Evolutionary conservation across 1,140 invertebrate genomes (phyloP).

Genomic region (Harlomillsia oculata): DNA sequence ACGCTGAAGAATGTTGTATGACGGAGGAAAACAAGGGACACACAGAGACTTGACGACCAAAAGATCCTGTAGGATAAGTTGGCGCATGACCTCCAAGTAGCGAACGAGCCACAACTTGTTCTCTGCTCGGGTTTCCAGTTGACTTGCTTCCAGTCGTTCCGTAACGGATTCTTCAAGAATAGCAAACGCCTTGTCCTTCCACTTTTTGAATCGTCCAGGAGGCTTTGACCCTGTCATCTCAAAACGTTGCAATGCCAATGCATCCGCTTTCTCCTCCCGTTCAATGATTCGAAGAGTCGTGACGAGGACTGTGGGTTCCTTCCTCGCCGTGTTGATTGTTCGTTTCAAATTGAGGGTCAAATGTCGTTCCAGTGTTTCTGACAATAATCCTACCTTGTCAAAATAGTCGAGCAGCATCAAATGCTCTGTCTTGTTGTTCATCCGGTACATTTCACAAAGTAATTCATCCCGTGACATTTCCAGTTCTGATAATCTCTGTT

Average conservation of each 20-base stretch:
- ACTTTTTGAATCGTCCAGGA: conserved; percentile 83
- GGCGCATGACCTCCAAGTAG: conserved; percentile 56
- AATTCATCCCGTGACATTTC: conserved; percentile 94
- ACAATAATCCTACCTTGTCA: conserved; percentile 84
- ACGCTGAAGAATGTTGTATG: conserved; percentile 82
- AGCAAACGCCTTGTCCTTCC: conserved; percentile 76
- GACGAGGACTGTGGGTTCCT: conserved; percentile 91
- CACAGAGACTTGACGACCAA: conserved; percentile 85
- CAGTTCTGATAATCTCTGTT: conserved; percentile 76
- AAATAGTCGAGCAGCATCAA: conserved; percentile 90
- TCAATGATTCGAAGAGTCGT: conserved; percentile 93
- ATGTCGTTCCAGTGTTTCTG: conserved; percentile 81
- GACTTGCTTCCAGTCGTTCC: conserved; percentile 75
- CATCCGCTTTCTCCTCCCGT: conserved; percentile 85
- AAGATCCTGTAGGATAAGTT: conserved; percentile 72
- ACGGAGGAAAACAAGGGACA: conserved; percentile 89
- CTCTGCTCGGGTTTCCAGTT: conserved; percentile 77
- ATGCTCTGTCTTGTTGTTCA: conserved; percentile 86
- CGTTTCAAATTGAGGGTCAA: conserved; percentile 78
- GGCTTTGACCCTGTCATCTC: conserved; percentile 49
- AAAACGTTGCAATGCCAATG: conserved; percentile 51
- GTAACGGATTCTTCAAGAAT: conserved; percentile 74
- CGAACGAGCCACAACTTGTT: conserved; percentile 94
- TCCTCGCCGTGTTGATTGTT: conserved; percentile 84
- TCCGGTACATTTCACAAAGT: conserved; percentile 84